Conservation (phyloP, 2,113 vertebrate genomes). For the Gallinago jamesoni region DNA sequence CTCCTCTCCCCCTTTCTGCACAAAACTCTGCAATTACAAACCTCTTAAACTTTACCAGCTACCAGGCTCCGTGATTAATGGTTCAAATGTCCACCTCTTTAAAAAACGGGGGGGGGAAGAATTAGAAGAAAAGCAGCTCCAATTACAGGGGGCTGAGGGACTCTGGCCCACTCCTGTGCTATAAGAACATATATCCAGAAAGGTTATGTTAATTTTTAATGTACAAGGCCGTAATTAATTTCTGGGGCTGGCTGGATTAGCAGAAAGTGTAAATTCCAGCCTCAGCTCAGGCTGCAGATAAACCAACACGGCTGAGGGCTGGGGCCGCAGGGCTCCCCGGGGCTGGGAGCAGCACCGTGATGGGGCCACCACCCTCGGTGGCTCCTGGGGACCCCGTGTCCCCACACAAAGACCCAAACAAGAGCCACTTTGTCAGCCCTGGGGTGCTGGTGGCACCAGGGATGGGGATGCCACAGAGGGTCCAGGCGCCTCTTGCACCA, state of each 20-base stretch:
- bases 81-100: neutral
- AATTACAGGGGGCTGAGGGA: conserved; percentile 38
- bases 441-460: neutral
- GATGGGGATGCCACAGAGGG: fast-evolving
- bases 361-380: neutral
- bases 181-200: conserved; percentile 54
- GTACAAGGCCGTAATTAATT: conserved; percentile 69
- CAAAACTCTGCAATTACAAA: conserved; percentile 5
- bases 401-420: neutral
- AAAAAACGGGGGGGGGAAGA: neutral
- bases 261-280: conserved; percentile 67
- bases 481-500: fast-evolving
- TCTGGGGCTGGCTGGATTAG: conserved; percentile 63
- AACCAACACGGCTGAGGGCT: neutral
- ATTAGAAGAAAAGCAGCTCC: conserved; percentile 16
- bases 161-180: conserved; percentile 23
- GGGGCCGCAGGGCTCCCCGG: fast-evolving
- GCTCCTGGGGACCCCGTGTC: neutral
- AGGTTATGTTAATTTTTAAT: conserved; percentile 74
- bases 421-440: neutral
- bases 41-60: conserved; percentile 32
- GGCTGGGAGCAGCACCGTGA: neutral
- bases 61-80: conserved; percentile 19
- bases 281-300: neutral
- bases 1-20: neutral